Percentiles rank a stretch among this genome's conserved stretches.
These are phyloP conservation scores for Etia nguti DNA, from an alignment of 2,113 vertebrate species.

Conservation along the genomic window DNA sequence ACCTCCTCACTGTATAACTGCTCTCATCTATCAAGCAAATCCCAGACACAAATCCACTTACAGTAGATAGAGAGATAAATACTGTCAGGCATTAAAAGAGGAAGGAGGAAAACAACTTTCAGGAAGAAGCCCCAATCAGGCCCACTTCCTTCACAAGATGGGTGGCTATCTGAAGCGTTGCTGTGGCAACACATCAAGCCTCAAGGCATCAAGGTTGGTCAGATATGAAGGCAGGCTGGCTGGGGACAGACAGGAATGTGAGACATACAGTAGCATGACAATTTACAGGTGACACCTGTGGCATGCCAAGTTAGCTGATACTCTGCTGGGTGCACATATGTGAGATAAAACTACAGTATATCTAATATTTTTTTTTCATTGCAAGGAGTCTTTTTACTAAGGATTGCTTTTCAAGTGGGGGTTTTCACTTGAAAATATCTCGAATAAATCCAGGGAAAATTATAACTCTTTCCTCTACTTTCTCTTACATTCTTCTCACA, in stretches of 20 bases:
- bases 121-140: slow-evolving; percentile 11
- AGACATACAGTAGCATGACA: neutral
- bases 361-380: neutral
- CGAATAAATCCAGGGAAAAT: neutral
- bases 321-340: neutral
- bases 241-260: neutral
- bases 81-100: neutral
- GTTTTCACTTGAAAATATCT: neutral
- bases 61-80: slow-evolving; percentile 7
- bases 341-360: neutral
- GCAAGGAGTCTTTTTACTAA: neutral
- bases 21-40: neutral
- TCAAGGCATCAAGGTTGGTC: neutral
- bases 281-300: neutral
- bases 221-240: neutral
- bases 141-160: neutral
- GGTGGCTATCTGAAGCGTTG: slow-evolving; percentile 10
- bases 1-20: neutral
- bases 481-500: neutral
- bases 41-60: slow-evolving; percentile 43
- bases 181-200: slow-evolving; percentile 34
- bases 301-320: neutral
- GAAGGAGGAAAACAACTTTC: slow-evolving; percentile 27
- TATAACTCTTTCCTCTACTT: neutral
- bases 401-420: neutral